Evolutionary conservation across 2,888 invertebrate species (phyloP).

Genomic region (Pollenia labialis): DNA sequence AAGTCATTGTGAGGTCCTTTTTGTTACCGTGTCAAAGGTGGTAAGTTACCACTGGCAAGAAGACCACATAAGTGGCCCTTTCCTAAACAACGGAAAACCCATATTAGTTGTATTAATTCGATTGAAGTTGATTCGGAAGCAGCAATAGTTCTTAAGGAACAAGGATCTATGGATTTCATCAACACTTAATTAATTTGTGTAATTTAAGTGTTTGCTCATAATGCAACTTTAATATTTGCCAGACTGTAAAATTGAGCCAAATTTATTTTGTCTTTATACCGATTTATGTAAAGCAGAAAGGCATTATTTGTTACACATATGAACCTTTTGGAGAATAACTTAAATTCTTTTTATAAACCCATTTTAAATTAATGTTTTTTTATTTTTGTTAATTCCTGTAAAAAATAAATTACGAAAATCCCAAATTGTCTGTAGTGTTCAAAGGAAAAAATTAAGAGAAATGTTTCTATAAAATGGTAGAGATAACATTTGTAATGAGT

Average conservation of each 20-base stretch:
- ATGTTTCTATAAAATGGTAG: constrained; percentile 15
- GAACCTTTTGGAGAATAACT: constrained; percentile 25
- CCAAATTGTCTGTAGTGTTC: neutral
- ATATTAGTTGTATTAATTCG: neutral
- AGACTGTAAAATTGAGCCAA: constrained; percentile 63
- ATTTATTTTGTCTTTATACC: constrained; percentile 57
- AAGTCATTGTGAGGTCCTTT: constrained; percentile 40
- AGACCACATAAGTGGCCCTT: constrained; percentile 68
- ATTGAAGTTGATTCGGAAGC: constrained; percentile 65
- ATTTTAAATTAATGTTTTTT: constrained; percentile 30
- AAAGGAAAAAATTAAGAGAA: neutral
- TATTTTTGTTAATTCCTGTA: neutral
- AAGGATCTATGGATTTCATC: constrained; percentile 53
- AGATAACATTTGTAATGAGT: constrained; percentile 55
- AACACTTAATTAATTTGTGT: constrained; percentile 34
- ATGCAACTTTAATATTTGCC: constrained; percentile 35
- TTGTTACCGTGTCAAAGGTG: constrained; percentile 54
- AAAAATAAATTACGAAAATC: neutral
- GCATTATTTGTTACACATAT: neutral
- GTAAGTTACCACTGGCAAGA: constrained; percentile 61
- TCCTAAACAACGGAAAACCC: constrained; percentile 24
- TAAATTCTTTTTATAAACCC: constrained; percentile 40
- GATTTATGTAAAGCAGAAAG: constrained; percentile 4
- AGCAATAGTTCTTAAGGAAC: constrained; percentile 37
- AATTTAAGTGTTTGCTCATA: constrained; percentile 9